Base-by-base conservation (phyloP, 2,797 vertebrate species). In the Gymnothorax reevesii region DNA sequence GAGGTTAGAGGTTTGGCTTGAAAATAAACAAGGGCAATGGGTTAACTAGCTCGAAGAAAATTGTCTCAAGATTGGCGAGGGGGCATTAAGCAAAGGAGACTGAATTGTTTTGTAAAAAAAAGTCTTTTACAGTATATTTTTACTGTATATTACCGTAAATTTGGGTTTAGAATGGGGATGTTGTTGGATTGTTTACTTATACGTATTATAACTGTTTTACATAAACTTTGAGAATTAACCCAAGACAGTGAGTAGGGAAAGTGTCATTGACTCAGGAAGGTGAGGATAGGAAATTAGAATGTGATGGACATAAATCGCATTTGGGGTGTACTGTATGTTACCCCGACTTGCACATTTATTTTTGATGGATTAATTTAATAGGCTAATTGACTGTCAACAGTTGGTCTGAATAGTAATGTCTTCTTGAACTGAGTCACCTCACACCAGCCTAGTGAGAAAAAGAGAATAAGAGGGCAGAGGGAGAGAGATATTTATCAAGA, bases 1-100 rank as follows among this genome's bases (percentile, higher is more conserved):
- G 27, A 92, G 92, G 92, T 93, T 27, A 82, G 90, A 94, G 92
- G 91, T 92, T n/a, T 86, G 71, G 89, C 57, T n/a, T 64, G 93
- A 91, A 94, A 90, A 87, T 85, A 87, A 89, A 90, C 89, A 15
- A 69, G 86, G 55, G 88, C 79, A 91, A 88, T 52, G 55, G 82
- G 85, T 25, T 88, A 90, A 94, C 92, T 92, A 89, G 93, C 94
- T 92, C 94, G 93, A 94, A 93, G 95, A 94, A 92, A 55, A 12
- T 25, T 27, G 3, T 83, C 54, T 22, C 57, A 57, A 55, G 59
- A 79, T 55, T n/a, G 7, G 62, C 22, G 9, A 66, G 6, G 20
- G 62, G 20, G 73, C 66, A 83, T 33, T 71, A 87, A 82, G 89
- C 73, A 59, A 49, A 57, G 20, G 69, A 57, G 15, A 54, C n/a